These are phyloP conservation scores for Bos javanicus DNA, from an alignment of 2,113 vertebrate species.

Conservation along the genomic window DNA sequence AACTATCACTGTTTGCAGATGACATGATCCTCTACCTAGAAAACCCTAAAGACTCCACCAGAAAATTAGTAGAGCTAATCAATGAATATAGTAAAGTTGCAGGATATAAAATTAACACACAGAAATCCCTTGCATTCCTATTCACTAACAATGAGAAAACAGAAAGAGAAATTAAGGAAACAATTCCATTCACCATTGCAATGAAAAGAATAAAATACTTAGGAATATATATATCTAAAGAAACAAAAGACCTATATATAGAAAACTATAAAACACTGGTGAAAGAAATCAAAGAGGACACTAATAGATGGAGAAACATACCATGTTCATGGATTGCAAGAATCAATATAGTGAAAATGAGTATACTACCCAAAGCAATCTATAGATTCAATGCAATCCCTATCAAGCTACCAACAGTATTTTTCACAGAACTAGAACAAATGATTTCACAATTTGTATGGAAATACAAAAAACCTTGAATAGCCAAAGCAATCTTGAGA, in stretches of 20 bases:
- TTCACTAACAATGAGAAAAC: neutral
- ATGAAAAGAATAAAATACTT: neutral
- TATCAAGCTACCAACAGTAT: neutral
- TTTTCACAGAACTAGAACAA: neutral
- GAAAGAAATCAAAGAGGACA: neutral
- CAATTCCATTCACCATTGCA: neutral
- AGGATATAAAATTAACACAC: neutral
- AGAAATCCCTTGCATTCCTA: neutral
- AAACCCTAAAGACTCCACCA: neutral
- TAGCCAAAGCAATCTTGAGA: neutral
- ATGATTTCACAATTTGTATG: neutral
- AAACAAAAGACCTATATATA: neutral
- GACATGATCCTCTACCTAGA: neutral
- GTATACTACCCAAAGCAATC: neutral
- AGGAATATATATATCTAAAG: neutral
- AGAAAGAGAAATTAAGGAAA: neutral
- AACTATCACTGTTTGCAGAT: neutral
- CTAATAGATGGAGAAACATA: neutral
- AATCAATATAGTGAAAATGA: neutral
- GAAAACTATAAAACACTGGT: neutral
- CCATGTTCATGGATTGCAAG: neutral
- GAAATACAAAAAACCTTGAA: neutral
- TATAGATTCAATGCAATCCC: neutral
- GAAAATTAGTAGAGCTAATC: neutral
- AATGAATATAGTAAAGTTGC: neutral